Conservation (phyloP, 2,888 invertebrate genomes). For the Anarsia innoxiella region DNA sequence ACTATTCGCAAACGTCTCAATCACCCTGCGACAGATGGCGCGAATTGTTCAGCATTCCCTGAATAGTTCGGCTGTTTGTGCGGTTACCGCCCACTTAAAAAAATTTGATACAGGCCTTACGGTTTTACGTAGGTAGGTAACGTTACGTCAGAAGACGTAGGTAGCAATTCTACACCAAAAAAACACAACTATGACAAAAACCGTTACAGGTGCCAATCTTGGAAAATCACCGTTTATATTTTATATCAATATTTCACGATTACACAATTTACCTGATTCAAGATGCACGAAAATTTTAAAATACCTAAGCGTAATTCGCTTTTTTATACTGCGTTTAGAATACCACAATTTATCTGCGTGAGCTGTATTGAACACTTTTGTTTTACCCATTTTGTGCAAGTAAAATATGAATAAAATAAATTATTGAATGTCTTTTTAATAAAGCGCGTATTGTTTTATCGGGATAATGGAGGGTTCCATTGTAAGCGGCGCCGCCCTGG, state of each 20-base stretch:
- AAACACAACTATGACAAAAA: no score
- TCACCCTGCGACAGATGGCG: slow-evolving; percentile 67
- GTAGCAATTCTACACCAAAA: no score
- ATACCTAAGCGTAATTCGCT: no score
- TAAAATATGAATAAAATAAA: slow-evolving; percentile 72
- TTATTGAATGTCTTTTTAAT: slow-evolving; percentile 75
- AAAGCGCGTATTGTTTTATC: slow-evolving; percentile 71
- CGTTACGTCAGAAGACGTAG: no score
- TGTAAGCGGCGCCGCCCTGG: slow-evolving; percentile 59
- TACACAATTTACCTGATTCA: no score
- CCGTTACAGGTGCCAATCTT: no score
- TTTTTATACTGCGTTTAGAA: no score
- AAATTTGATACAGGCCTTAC: no score
- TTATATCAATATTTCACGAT: no score
- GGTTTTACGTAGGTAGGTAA: no score
- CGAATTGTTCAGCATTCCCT: slow-evolving; percentile 55
- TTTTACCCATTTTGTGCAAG: slow-evolving; percentile 50
- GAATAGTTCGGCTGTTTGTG: slow-evolving; percentile 57
- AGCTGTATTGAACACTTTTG: slow-evolving; percentile 54
- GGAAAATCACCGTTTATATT: no score
- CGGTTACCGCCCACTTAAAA: slow-evolving; percentile 40
- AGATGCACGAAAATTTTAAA: no score
- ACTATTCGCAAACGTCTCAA: slow-evolving; percentile 71
- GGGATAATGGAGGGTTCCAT: slow-evolving; percentile 57
- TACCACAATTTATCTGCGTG: slow-evolving; percentile 8